Conservation (phyloP, 1,140 invertebrate species). For the Nilaparvata lugens region DNA sequence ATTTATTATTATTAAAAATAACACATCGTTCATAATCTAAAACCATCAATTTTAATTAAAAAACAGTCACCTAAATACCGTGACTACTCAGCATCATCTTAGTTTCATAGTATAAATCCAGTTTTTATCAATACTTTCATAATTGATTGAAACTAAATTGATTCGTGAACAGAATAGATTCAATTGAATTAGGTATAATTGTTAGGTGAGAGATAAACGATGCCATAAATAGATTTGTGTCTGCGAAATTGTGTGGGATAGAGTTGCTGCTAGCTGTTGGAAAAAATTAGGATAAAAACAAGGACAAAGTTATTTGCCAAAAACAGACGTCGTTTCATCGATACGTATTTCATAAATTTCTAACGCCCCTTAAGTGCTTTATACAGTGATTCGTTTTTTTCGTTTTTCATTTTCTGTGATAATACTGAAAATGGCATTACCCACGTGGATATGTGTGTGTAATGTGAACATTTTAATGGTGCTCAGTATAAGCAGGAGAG, state of each 20-base stretch:
- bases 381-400: constrained; percentile 29
- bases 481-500: constrained; percentile 26
- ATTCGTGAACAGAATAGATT: too few species aligned
- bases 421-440: constrained; percentile 23
- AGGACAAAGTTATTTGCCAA: background rate
- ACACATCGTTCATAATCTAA: too few species aligned
- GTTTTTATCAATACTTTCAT: too few species aligned
- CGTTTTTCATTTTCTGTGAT: constrained; percentile 30
- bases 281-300: background rate
- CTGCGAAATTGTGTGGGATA: background rate
- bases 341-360: constrained; percentile 17
- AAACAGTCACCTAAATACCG: too few species aligned
- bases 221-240: background rate
- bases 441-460: constrained; percentile 5
- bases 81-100: too few species aligned
- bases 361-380: constrained; percentile 32
- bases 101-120: too few species aligned
- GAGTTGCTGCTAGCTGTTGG: constrained; percentile 1
- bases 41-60: too few species aligned
- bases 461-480: constrained; percentile 25
- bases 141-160: too few species aligned
- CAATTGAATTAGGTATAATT: background rate
- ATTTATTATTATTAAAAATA: too few species aligned
- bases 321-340: background rate
- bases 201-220: background rate